Evolutionary conservation across 2,888 invertebrate species (phyloP), one percentile per base, ranked within the genome.

Genomic region (Tachina fera): DNA sequence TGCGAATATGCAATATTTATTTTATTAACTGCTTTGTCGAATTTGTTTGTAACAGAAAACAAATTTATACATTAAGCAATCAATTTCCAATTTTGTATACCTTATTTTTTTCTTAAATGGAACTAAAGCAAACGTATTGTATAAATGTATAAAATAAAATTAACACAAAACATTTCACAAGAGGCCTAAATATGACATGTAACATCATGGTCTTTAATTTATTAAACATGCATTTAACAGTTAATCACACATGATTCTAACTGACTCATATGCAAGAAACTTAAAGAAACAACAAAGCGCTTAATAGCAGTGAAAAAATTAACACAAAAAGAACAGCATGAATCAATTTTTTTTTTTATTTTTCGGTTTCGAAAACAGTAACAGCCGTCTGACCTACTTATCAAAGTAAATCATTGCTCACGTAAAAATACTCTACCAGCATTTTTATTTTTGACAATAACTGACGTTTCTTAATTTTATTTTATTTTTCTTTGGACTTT

Each of bases 331-430:
- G 67, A 77, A 72, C 72, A 72, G 61, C 67, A 68, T 86, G 72
- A 86, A 83, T 86, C 86, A 86, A 86, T 83, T 86, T 76, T 77
- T 79, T 83, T 86, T 76, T 76, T 79, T 83, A 3, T 1, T n/a
- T n/a, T 65, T 86, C 22, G 78, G 79, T 60, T 83, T 78, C 72
- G 53, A 74, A 86, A 86, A 86, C 76, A 61, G 86, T 83, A 86
- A 86, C 86, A 86, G 79, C 86, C 86, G 72, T 83, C 83, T 83
- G 86, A 86, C 86, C 86, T 49, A 86, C 79, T 83, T 86, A 83
- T 83, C 79, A 79, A 80, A 76, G 79, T 80, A 71, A 86, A 83
- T 86, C 79, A 86, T 86, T 86, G 80, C 79, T 86, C 83, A 86
- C 86, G 79, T 86, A 83, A 60, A 61, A 75, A 53, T 11, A 81